phyloP scores from a whole-genome alignment of 1,140 invertebrate species.

The Muscidifurax raptorellus region DNA sequence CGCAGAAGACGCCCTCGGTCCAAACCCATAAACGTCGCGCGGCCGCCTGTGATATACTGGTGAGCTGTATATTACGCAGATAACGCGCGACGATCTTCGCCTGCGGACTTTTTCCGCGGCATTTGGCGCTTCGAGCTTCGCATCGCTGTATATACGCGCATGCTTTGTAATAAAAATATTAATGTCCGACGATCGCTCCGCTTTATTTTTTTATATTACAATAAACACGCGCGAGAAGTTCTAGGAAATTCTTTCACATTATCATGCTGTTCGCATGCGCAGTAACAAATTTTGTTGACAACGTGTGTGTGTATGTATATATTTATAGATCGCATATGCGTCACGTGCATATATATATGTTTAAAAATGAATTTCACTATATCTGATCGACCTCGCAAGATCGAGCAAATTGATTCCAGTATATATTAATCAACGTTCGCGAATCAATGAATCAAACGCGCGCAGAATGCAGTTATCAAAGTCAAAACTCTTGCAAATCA shows the following conservation, averaged over 20 bases:
- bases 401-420: not conserved
- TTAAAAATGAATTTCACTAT: not conserved
- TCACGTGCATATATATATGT: too few species aligned
- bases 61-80: slow-evolving; percentile 63
- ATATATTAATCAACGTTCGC: not conserved
- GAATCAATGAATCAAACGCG: not conserved
- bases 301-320: too few species aligned
- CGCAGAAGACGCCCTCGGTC: slow-evolving; percentile 49
- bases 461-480: not conserved
- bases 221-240: not conserved
- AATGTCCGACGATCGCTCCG: not conserved
- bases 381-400: not conserved
- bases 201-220: not conserved
- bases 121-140: slow-evolving; percentile 45
- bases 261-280: too few species aligned
- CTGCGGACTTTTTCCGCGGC: slow-evolving; percentile 27
- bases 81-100: slow-evolving; percentile 55
- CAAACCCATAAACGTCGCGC: slow-evolving; percentile 60
- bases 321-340: too few species aligned
- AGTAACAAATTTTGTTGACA: too few species aligned
- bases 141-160: not conserved
- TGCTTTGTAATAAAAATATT: slow-evolving; percentile 43
- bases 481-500: not conserved
- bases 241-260: too few species aligned
- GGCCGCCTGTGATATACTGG: slow-evolving; percentile 60